Conservation (phyloP, 2,113 vertebrate species). For the Arenaria interpres region DNA sequence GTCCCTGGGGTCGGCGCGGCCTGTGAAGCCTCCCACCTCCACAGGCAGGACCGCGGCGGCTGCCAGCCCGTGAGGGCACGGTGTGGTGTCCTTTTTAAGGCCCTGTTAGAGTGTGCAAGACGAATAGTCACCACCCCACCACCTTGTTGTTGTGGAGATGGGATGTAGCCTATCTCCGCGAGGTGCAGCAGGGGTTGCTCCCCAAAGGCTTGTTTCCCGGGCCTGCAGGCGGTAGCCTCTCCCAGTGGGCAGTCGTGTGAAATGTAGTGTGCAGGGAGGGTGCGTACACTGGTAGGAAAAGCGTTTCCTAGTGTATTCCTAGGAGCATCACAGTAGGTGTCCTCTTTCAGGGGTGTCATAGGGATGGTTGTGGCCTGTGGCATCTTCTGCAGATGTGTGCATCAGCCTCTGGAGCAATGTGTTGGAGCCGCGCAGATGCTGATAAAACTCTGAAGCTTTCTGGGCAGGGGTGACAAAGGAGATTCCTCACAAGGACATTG, state of each 20-base stretch:
- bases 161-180: rapidly evolving
- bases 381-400: neutral
- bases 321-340: rapidly evolving
- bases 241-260: rapidly evolving
- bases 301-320: too few species aligned
- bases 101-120: too few species aligned
- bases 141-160: too few species aligned
- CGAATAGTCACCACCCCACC: rapidly evolving
- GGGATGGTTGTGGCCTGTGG: neutral
- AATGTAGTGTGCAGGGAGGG: neutral
- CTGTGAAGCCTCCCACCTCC: too few species aligned
- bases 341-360: neutral
- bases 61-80: neutral
- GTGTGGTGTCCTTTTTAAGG: neutral
- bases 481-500: neutral
- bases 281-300: rapidly evolving
- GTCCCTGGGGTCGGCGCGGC: too few species aligned
- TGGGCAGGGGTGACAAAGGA: neutral
- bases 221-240: rapidly evolving
- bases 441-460: neutral
- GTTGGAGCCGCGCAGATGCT: neutral
- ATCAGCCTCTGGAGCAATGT: neutral
- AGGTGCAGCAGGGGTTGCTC: neutral
- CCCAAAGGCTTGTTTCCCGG: neutral
- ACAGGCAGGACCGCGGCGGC: neutral